Evolutionary conservation across 35 echinoderm and acorn worm species (phyloP), one percentile per base, ranked within the genome.

Genomic region (Lytechinus pictus): DNA sequence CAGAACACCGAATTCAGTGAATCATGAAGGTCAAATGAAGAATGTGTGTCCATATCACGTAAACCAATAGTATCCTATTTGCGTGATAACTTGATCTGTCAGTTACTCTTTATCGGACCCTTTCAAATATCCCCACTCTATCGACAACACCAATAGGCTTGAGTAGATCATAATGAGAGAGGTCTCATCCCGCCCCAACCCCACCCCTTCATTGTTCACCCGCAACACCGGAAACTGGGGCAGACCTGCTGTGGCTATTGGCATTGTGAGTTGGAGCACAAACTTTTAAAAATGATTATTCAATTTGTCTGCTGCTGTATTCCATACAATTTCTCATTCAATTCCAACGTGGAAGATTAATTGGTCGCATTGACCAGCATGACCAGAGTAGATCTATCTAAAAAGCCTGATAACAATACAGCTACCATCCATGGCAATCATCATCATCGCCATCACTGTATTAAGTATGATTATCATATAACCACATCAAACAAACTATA

Each of bases 121-220:
- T 21, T 16, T 71, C 61, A 71, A 21, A 71, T 24, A n/a, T 24
- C 66, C 61, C 66, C 66, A 79, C 66, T 79, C 19, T 24, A 16
- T 79, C 66, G 16, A 79, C 66, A 79, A 79, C 66, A 79, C 21
- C 66, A 16, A 79, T 54, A 90, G 88, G 88, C 88, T 54, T 90
- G 88, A 90, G 88, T 90, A 16, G 66, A 79, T 79, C 16, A 24
- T 24, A 79, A 79, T 79, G 66, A 79, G 66, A 79, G 14, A 5
- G 27, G 88, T 54, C 88, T 44, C 28, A 10, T 90, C 52, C 88
- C 0, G 27, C 10, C 28, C 29, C 88, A 2, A 7, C 88, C 88
- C 88, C 88, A 28, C 88, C 29, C 88, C 5, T 6, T 52, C 88
- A 90, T 90, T 90, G 28, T 90, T 44, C 33, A 9, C 9, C 66